Base-by-base conservation (phyloP, 2,113 vertebrate species). In the Myrmophylax atrothorax region DNA sequence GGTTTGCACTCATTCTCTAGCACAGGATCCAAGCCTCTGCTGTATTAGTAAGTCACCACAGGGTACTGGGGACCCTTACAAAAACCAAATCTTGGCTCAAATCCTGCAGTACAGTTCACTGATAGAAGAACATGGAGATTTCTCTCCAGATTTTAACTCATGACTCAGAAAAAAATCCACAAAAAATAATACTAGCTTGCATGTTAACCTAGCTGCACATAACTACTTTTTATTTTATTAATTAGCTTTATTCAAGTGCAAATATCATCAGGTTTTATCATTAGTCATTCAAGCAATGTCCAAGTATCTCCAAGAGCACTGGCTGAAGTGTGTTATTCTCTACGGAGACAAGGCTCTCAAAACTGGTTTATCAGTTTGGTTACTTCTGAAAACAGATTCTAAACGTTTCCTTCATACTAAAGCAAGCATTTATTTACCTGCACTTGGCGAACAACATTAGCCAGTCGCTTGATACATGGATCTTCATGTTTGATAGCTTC, bases 391-490 rank as follows among this genome's bases (percentile, higher is more conserved):
- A 91, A 42, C 10, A 79, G 40, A 29, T 64, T 87, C 18, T 50
- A 29, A 52, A 47, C 13, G 35, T 14, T 77, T 35, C 31, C 28
- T 60, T 64, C 18, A 25, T 10, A 52, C 8, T 22, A 63, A 18
- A 93, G 33, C 10, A 72, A 56, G 53, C 37, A 14, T 50, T 53
- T 37, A 62, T 90, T 96, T 82, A 98, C 99, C 99, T 99, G 99
- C 82, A 99, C 99, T 98, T 99, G 99, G 93, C 99, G 99, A 97
- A 99, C 98, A 60, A 99, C 99, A 11, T 99, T 99, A 33, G 99
- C 99, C 97, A 99, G 92, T 62, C 99, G 97, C 94, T 99, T 99
- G 98, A 98, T 99, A 98, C 99, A 99, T 2, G 98, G 98, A 81
- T 99, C 99, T 97, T 99, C 99, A 5, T 98, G 98, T 95, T 99